Percentiles rank a stretch among this genome's conserved stretches.
Conservation (phyloP, 2,113 vertebrate genomes). For the Pleuronectes platessa region DNA sequence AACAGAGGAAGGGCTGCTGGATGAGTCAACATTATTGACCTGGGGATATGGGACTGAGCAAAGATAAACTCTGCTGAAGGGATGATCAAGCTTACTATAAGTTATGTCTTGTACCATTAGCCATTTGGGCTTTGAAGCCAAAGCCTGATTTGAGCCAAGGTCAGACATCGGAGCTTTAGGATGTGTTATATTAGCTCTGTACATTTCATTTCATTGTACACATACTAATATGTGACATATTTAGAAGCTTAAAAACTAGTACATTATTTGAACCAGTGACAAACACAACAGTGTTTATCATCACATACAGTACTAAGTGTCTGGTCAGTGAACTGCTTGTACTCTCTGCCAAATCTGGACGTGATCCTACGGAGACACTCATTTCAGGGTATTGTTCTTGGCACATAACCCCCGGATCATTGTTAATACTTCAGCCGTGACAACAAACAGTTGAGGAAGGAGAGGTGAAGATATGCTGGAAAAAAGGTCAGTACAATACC, state of each 20-base stretch:
- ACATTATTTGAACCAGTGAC: background rate
- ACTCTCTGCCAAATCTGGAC: background rate
- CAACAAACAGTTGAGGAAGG: constrained; percentile 11
- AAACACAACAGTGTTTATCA: background rate
- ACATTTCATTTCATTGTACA: background rate
- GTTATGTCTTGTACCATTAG: constrained; percentile 66
- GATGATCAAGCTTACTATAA: constrained; percentile 68
- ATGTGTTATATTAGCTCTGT: constrained; percentile 8
- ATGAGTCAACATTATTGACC: constrained; percentile 75
- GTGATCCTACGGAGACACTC: background rate
- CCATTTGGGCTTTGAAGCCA: constrained; percentile 56
- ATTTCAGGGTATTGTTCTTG: background rate
- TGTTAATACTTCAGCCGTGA: constrained; percentile 19
- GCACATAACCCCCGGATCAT: constrained; percentile 4
- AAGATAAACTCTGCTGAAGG: constrained; percentile 69
- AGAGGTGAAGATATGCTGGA: constrained; percentile 6
- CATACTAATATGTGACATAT: background rate
- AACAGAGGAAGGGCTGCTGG: constrained; percentile 38
- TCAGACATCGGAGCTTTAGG: constrained; percentile 47
- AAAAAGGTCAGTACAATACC: constrained; percentile 19
- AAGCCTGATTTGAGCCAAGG: constrained; percentile 63
- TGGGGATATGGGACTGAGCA: constrained; percentile 52
- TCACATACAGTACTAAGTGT: background rate
- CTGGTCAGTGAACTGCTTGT: background rate
- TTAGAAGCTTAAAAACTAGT: background rate